A percentile compares a stretch with the other conserved stretches of the same genome.
These are phyloP conservation scores for Asobara japonica DNA, from an alignment of 1,140 invertebrate genomes.

Conservation along the genomic window DNA sequence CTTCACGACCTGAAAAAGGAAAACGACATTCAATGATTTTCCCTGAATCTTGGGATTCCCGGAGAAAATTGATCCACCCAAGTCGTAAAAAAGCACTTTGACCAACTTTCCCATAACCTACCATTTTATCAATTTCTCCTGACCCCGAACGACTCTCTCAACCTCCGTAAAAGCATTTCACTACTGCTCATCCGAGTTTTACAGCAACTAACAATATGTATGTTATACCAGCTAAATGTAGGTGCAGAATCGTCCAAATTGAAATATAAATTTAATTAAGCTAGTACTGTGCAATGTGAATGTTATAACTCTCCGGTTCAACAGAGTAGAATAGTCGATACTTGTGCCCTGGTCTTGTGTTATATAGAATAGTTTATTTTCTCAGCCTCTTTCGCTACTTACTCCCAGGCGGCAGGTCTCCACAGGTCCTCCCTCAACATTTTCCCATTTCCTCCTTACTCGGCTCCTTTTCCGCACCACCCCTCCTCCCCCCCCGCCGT, in stretches of 20 bases:
- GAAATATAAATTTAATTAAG: slow-evolving; percentile 57
- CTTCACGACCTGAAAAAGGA: too few relatives aligned
- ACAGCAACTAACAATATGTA: background rate
- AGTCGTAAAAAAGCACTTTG: background rate
- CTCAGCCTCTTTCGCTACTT: slow-evolving; percentile 40
- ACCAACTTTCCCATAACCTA: background rate
- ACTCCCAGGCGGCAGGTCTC: slow-evolving; percentile 31
- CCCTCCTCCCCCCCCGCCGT: background rate
- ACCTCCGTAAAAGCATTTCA: background rate
- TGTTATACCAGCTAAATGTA: background rate
- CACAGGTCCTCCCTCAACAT: background rate
- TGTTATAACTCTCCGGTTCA: slow-evolving; percentile 20
- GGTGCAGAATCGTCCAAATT: slow-evolving; percentile 36
- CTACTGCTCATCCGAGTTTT: background rate
- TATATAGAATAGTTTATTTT: slow-evolving; percentile 51
- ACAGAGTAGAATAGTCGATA: background rate
- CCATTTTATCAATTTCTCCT: background rate
- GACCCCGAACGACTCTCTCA: background rate
- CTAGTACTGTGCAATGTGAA: slow-evolving; percentile 35
- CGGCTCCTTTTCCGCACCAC: background rate
- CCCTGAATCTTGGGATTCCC: background rate
- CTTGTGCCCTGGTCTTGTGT: slow-evolving; percentile 37
- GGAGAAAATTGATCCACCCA: background rate
- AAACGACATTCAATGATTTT: background rate
- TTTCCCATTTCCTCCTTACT: slow-evolving; percentile 8